phyloP scores from a whole-genome alignment of 2,888 invertebrate species.

The Gari tellinella region DNA sequence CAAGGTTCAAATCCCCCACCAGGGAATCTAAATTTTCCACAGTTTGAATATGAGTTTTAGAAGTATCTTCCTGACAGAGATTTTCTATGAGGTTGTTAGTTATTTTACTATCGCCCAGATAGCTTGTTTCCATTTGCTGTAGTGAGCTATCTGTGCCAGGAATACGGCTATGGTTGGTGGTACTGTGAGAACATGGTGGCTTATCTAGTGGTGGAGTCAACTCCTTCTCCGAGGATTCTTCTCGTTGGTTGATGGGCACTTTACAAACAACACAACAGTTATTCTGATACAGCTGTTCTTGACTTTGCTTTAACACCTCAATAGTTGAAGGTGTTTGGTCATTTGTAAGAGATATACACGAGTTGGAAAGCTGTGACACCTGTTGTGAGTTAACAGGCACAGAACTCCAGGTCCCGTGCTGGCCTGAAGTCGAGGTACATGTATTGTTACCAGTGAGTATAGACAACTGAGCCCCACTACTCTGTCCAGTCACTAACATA shows the following conservation, averaged over 20 bases:
- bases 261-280: too few relatives aligned
- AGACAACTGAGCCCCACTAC: conserved; percentile 42
- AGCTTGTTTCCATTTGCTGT: too few relatives aligned
- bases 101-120: too few relatives aligned
- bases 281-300: background rate
- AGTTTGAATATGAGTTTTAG: background rate
- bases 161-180: too few relatives aligned
- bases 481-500: conserved; percentile 46
- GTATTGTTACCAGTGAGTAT: conserved; percentile 25
- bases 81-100: too few relatives aligned
- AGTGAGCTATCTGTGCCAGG: too few relatives aligned
- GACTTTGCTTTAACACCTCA: background rate
- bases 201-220: too few relatives aligned
- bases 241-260: too few relatives aligned
- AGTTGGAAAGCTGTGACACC: background rate
- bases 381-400: background rate
- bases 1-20: conserved; percentile 22
- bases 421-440: conserved; percentile 24
- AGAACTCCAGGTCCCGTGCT: conserved; percentile 27
- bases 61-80: too few relatives aligned
- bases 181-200: too few relatives aligned
- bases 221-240: too few relatives aligned
- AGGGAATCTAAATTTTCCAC: conserved; percentile 19
- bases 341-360: background rate
- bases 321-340: background rate